Evolutionary conservation across 2,797 vertebrate genomes (phyloP), one percentile per base, ranked within the genome.

Genomic region (Acanthornis magna): DNA sequence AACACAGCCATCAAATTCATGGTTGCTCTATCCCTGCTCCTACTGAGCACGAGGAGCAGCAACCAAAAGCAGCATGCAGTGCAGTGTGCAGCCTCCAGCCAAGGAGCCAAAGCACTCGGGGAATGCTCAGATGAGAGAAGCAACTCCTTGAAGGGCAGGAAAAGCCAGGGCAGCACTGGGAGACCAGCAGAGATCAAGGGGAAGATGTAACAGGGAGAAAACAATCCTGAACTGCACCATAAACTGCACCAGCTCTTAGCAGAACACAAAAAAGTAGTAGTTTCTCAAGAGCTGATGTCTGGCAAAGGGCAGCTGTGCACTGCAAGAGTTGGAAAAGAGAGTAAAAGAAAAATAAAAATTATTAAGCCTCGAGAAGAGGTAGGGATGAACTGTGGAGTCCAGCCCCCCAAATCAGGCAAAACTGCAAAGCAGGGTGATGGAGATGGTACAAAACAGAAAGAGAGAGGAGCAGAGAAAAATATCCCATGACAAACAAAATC

Each of bases 21-120:
- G 14, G 29, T 10, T 83, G 42, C 21, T 43, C 40, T 62, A 13
- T 55, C 23, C 45, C 22, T 0, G 0, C 17, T 67, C 47, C 34
- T 14, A 26, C n/a, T n/a, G 62, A 91, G 47, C n/a, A 34, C 0
- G 4, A 36, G 29, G 23, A 89, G 21, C 55, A 85, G 70, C 38
- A 61, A 71, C 13, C 18, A 74, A 43, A 92, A 74, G 71, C 0
- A 2, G 50, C 1, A 2, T 1, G 3, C 45, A 60, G 5, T 21
- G 32, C 18, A 67, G 67, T 50, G 36, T 51, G 60, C 32, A 92
- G 57, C 30, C 43, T 55, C 36, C 25, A 65, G 65, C 47, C 67
- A 60, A 78, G 85, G 60, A 78, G 17, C 18, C 70, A 76, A 34
- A 1, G 2, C 40, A 32, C 19, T 14, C 75, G 10, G 23, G 36